Evolutionary conservation across 2,888 invertebrate genomes (phyloP).

Genomic region (Dolichopus griseipennis): DNA sequence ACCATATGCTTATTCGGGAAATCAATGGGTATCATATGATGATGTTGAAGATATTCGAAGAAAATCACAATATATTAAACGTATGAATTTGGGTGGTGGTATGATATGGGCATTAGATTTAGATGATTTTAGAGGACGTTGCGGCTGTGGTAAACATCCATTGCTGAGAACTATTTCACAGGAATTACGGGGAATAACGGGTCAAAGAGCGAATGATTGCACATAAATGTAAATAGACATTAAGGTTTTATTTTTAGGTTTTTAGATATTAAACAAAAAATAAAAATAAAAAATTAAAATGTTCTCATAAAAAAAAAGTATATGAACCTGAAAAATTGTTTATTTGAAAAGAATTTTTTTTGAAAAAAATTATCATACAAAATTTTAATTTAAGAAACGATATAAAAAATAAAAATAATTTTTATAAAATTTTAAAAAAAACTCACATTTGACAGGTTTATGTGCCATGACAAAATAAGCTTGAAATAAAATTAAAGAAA

Average conservation of each 20-base stretch:
- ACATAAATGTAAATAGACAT: conserved; percentile 35
- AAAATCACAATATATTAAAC: conserved; percentile 52
- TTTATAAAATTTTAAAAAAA: neutral
- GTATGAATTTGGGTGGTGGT: conserved; percentile 57
- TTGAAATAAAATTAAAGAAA: neutral
- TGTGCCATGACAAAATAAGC: neutral
- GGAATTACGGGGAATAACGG: conserved; percentile 46
- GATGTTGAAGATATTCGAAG: conserved; percentile 55
- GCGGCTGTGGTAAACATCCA: conserved; percentile 61
- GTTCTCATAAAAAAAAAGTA: neutral
- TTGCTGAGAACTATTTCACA: conserved; percentile 56
- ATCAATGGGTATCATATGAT: conserved; percentile 75
- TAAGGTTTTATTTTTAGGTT: neutral
- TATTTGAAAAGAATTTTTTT: neutral
- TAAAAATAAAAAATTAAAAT: neutral
- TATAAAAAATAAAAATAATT: too few relatives aligned
- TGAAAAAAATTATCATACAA: too few relatives aligned
- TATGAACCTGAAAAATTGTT: neutral
- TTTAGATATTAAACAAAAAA: too few relatives aligned
- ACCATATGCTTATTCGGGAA: conserved; percentile 60
- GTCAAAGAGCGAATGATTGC: conserved; percentile 43
- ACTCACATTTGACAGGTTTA: neutral
- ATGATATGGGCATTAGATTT: conserved; percentile 73
- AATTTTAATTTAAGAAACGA: too few relatives aligned
- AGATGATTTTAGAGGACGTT: conserved; percentile 63